These are phyloP conservation scores for Anoplopoma fimbria DNA, from an alignment of 2,113 vertebrate species.

Conservation along the genomic window DNA sequence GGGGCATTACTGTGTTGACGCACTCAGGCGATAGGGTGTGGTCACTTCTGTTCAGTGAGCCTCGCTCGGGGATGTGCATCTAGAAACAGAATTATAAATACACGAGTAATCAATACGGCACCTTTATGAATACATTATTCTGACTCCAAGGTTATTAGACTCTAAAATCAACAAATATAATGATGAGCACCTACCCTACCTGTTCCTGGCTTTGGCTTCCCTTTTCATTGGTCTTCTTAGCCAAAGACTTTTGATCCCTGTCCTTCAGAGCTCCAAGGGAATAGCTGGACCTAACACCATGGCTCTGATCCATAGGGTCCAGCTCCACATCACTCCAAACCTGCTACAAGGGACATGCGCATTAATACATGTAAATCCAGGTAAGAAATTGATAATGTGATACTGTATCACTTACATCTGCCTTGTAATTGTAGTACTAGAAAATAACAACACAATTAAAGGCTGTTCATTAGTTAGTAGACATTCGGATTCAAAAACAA, in stretches of 20 bases:
- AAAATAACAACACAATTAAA: background rate
- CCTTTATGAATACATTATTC: background rate
- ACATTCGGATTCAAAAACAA: background rate
- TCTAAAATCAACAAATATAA: background rate
- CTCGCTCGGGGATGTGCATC: conserved; percentile 37
- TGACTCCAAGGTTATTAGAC: background rate
- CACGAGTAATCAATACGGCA: background rate
- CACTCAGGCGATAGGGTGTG: conserved; percentile 37
- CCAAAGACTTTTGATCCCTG: conserved; percentile 49
- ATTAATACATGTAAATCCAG: background rate
- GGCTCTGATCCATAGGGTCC: conserved; percentile 59
- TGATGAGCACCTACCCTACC: conserved; percentile 59
- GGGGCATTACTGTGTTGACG: conserved; percentile 21
- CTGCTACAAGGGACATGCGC: conserved; percentile 49
- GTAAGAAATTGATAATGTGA: background rate
- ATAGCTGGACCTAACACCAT: conserved; percentile 52
- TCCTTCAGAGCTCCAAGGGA: conserved; percentile 58
- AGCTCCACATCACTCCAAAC: conserved; percentile 82
- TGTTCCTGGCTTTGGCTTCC: conserved; percentile 55
- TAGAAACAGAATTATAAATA: no score
- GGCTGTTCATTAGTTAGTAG: no score
- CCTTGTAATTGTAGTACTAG: background rate
- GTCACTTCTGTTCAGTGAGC: conserved; percentile 42
- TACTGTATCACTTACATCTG: background rate
- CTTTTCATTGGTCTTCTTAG: conserved; percentile 41